A percentile compares a stretch with the other conserved stretches of the same genome.
phyloP scores from a whole-genome alignment of 2,888 invertebrate species.

The Tuta absoluta region DNA sequence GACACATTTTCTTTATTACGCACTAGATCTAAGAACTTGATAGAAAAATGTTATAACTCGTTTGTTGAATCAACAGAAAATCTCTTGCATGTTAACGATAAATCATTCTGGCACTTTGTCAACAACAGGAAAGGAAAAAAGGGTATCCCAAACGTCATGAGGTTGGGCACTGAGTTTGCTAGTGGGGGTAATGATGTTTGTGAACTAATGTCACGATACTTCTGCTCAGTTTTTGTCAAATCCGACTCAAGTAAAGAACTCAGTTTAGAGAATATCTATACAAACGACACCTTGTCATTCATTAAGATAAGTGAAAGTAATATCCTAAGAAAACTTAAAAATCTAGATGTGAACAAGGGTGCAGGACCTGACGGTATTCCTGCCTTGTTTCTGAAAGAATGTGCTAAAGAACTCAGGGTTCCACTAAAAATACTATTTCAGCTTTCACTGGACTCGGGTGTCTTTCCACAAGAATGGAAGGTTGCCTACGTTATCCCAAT shows the following conservation, averaged over 20 bases:
- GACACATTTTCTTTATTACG: neutral
- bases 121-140: too few relatives aligned
- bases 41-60: neutral
- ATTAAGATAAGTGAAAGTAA: too few relatives aligned
- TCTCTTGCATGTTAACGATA: neutral
- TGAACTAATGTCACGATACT: too few relatives aligned
- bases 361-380: neutral
- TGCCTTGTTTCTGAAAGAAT: neutral
- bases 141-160: too few relatives aligned
- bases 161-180: too few relatives aligned
- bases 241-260: too few relatives aligned
- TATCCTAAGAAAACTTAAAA: too few relatives aligned
- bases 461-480: neutral
- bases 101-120: neutral
- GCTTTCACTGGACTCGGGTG: neutral
- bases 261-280: too few relatives aligned
- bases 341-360: neutral
- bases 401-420: neutral
- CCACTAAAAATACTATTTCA: too few relatives aligned
- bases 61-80: neutral
- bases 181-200: too few relatives aligned
- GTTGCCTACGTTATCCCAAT: neutral
- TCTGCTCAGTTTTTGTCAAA: too few relatives aligned
- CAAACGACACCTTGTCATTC: too few relatives aligned
- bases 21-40: neutral